These are phyloP conservation scores for Pristionchus entomophagus DNA, from an alignment of 2,888 invertebrate species.

Conservation along the genomic window DNA sequence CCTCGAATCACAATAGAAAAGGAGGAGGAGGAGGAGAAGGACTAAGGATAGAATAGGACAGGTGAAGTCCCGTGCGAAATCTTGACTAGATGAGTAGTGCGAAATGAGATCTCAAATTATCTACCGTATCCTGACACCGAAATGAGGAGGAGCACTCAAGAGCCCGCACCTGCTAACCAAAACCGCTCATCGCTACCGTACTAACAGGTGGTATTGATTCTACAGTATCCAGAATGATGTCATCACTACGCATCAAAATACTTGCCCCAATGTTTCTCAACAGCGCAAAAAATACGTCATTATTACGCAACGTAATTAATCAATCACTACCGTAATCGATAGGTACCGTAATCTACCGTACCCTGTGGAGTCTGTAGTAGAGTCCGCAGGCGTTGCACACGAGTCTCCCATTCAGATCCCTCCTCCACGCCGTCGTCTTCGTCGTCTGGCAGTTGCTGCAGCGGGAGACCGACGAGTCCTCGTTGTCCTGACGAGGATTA, in stretches of 20 bases:
- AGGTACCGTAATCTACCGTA: conserved; percentile 44
- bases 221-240: no score
- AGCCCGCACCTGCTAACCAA: not conserved
- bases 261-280: no score
- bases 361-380: conserved; percentile 74
- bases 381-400: conserved; percentile 76
- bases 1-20: conserved; percentile 35
- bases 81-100: conserved; percentile 20
- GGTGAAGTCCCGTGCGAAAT: conserved; percentile 29
- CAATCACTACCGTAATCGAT: not conserved
- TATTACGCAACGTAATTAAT: not conserved
- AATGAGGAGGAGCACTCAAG: not conserved
- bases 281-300: not conserved
- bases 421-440: conserved; percentile 75
- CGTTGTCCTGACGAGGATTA: conserved; percentile 23
- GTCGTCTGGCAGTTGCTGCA: conserved; percentile 74
- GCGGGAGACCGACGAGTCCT: conserved; percentile 61
- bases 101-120: conserved; percentile 41
- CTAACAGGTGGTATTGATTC: not conserved
- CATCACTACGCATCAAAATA: no score
- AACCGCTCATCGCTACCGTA: conserved; percentile 23
- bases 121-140: conserved; percentile 26
- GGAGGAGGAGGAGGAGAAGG: not conserved
- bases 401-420: conserved; percentile 70
- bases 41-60: conserved; percentile 10